Evolutionary conservation across 37 sponge, comb jelly and placozoan genomes (phyloP).

Genomic region (Aphrocallistes beatrix): DNA sequence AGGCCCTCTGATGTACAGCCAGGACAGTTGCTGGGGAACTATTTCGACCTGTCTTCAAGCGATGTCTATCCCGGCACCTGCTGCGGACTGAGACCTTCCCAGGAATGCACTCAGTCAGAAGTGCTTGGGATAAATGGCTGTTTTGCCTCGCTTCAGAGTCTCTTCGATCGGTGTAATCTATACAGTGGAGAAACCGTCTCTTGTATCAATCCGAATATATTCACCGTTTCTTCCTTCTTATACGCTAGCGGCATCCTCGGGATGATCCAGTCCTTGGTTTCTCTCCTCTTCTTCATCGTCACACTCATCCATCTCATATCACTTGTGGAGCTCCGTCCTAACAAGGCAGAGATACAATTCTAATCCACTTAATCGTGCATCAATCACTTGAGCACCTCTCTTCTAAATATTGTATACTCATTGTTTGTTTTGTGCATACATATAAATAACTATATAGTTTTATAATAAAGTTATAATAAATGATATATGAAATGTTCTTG

Average conservation of each 20-base stretch:
- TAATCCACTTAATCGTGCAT: no score
- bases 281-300: neutral
- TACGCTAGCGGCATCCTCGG: neutral
- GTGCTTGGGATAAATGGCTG: neutral
- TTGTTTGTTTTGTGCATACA: no score
- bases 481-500: no score
- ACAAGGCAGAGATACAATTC: no score
- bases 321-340: neutral
- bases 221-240: neutral
- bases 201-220: neutral
- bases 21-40: neutral
- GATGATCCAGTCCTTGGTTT: neutral
- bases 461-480: no score
- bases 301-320: neutral
- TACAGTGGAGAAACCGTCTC: neutral
- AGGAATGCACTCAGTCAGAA: neutral
- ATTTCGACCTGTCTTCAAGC: neutral
- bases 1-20: neutral
- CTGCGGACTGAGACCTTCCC: neutral
- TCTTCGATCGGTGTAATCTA: neutral
- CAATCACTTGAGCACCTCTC: no score
- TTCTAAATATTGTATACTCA: no score
- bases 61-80: neutral
- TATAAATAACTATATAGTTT: no score
- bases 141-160: neutral